Percentiles rank a stretch among this genome's conserved stretches.
These are phyloP conservation scores for Steinernema carpocapsae DNA, from an alignment of 2,888 invertebrate genomes.

Conservation along the genomic window DNA sequence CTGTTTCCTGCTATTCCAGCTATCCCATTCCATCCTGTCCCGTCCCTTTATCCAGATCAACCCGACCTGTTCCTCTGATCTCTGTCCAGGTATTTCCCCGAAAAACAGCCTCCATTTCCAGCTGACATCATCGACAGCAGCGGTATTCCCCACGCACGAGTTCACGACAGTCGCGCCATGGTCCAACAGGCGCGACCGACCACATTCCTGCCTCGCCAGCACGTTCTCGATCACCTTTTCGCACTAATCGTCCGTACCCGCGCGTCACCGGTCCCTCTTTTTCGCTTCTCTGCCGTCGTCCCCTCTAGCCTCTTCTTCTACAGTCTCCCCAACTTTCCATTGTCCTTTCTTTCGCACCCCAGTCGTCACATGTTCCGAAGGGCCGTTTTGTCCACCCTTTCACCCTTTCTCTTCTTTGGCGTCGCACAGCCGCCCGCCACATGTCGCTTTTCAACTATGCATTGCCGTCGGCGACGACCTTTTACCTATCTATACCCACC, in stretches of 20 bases:
- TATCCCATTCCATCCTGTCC: too few species aligned
- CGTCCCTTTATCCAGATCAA: too few species aligned
- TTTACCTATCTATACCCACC: neutral
- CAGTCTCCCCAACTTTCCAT: neutral
- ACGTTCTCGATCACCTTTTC: slow-evolving; percentile 19
- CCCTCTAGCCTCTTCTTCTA: neutral
- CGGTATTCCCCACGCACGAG: too few species aligned
- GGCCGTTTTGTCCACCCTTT: neutral
- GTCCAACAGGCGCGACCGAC: too few species aligned
- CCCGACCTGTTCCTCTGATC: too few species aligned
- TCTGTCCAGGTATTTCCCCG: too few species aligned
- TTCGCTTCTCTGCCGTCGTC: neutral
- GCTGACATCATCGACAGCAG: too few species aligned
- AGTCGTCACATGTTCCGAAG: too few species aligned
- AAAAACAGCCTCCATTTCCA: too few species aligned
- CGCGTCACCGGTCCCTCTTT: neutral
- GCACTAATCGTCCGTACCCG: neutral
- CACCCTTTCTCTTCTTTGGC: neutral
- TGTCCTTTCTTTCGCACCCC: too few species aligned
- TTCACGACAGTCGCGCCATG: slow-evolving; percentile 4
- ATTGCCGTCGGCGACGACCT: slow-evolving; percentile 19
- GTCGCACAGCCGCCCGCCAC: slow-evolving; percentile 24
- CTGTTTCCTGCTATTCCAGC: too few species aligned
- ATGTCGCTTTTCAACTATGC: slow-evolving; percentile 25
- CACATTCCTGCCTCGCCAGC: slow-evolving; percentile 4